Evolutionary conservation across 2,797 vertebrate species (phyloP).

Genomic region (Fringilla coelebs): DNA sequence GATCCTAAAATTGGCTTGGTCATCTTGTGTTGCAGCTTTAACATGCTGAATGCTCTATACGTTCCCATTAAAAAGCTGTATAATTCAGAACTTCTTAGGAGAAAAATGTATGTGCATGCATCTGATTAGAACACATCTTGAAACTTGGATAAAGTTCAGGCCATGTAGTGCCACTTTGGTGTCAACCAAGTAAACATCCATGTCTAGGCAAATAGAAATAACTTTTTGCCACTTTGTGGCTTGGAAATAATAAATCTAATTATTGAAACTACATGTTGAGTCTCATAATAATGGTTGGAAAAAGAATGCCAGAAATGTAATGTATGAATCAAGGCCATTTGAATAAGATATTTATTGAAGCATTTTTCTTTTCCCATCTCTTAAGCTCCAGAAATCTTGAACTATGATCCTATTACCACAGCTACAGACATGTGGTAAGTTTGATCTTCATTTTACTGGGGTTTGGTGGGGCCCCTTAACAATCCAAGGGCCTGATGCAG

Average conservation of each 20-base stretch:
- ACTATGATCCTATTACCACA: constrained; percentile 96
- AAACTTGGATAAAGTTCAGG: background rate
- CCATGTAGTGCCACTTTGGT: background rate
- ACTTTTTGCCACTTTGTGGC: background rate
- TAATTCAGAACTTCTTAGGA: background rate
- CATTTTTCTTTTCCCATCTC: background rate
- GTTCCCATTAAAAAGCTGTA: background rate
- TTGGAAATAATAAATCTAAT: background rate
- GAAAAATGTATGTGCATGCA: background rate
- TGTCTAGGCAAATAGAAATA: background rate
- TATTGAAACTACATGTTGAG: background rate
- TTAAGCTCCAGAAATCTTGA: constrained; percentile 93
- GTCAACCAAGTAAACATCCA: background rate
- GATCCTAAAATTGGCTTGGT: background rate
- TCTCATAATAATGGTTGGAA: background rate
- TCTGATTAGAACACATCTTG: background rate
- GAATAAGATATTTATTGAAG: background rate
- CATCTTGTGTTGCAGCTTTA: background rate
- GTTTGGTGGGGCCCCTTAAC: background rate
- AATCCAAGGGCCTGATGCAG: background rate
- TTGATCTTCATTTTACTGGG: background rate
- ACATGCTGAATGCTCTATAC: background rate
- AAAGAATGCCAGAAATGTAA: background rate
- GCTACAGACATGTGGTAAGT: constrained; percentile 95
- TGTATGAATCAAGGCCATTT: background rate